Conservation (phyloP, 2,888 invertebrate genomes). For the Aporophyla lueneburgensis region DNA sequence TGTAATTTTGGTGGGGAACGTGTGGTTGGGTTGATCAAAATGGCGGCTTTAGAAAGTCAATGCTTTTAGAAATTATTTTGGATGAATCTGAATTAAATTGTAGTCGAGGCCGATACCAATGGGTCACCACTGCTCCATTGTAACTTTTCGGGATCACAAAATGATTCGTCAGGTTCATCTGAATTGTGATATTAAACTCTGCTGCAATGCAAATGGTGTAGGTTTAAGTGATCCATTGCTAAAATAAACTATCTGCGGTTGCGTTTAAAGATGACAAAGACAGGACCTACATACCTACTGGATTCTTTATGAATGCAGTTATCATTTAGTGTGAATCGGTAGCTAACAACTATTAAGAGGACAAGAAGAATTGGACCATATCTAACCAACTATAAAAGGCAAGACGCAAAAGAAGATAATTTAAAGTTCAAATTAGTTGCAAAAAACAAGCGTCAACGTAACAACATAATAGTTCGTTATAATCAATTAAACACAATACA, state of each 20-base stretch:
- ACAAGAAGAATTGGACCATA: constrained; percentile 22
- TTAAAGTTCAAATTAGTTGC: constrained; percentile 17
- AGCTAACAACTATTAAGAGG: constrained; percentile 6
- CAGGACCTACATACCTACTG: neutral
- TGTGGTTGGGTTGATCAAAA: neutral
- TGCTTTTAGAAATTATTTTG: neutral
- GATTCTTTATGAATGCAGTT: neutral
- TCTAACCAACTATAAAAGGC: constrained; percentile 6
- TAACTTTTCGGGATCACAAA: neutral
- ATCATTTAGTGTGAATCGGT: neutral
- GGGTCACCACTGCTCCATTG: no score
- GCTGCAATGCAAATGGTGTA: neutral
- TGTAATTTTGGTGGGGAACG: constrained; percentile 2
- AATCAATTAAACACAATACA: constrained; percentile 64
- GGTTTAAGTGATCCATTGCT: neutral
- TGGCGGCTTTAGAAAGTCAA: neutral
- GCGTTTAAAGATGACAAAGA: constrained; percentile 11
- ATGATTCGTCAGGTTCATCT: no score
- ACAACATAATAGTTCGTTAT: constrained; percentile 63
- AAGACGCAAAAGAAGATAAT: constrained; percentile 29
- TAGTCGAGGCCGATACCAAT: no score
- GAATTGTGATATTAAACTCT: neutral
- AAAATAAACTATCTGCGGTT: neutral
- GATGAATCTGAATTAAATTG: neutral
- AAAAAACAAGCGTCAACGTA: constrained; percentile 48